Percentiles rank a stretch among this genome's conserved stretches.
Evolutionary conservation across 2,113 vertebrate species (phyloP).

Genomic region (Poeciliopsis occidentalis): DNA sequence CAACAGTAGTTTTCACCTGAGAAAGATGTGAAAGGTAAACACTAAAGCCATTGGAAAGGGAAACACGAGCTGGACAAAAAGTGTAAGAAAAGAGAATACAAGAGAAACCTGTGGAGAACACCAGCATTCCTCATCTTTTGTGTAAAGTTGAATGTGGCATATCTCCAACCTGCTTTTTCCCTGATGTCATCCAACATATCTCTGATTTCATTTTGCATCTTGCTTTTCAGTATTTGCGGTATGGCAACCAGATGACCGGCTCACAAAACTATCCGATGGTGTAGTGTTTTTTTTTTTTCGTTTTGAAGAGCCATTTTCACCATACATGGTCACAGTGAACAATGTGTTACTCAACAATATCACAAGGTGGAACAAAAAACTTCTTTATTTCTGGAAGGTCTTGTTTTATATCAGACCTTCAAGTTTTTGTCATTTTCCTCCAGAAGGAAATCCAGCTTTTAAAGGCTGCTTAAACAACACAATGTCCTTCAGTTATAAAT

Average conservation of each 20-base stretch:
- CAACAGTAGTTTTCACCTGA: constrained; percentile 17
- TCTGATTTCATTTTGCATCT: constrained; percentile 56
- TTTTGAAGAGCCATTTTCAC: constrained; percentile 39
- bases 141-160: constrained; percentile 38
- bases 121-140: constrained; percentile 22
- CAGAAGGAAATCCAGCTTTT: constrained; percentile 4
- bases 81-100: background rate
- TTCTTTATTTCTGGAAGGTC: background rate
- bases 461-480: constrained; percentile 1
- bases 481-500: background rate
- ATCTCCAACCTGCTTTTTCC: constrained; percentile 59
- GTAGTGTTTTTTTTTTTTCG: constrained; percentile 35
- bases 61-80: constrained; percentile 22
- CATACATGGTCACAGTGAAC: constrained; percentile 66
- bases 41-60: constrained; percentile 15
- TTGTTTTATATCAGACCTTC: constrained; percentile 8
- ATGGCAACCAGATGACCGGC: constrained; percentile 68
- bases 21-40: constrained; percentile 11
- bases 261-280: constrained; percentile 59
- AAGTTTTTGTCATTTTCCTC: constrained; percentile 20
- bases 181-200: constrained; percentile 66
- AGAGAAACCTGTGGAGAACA: constrained; percentile 11
- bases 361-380: constrained; percentile 20
- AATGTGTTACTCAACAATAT: constrained; percentile 26
- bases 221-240: constrained; percentile 31